Evolutionary conservation across 1,140 invertebrate species (phyloP), one percentile per base, ranked within the genome.

Genomic region (Zophobas atratus): DNA sequence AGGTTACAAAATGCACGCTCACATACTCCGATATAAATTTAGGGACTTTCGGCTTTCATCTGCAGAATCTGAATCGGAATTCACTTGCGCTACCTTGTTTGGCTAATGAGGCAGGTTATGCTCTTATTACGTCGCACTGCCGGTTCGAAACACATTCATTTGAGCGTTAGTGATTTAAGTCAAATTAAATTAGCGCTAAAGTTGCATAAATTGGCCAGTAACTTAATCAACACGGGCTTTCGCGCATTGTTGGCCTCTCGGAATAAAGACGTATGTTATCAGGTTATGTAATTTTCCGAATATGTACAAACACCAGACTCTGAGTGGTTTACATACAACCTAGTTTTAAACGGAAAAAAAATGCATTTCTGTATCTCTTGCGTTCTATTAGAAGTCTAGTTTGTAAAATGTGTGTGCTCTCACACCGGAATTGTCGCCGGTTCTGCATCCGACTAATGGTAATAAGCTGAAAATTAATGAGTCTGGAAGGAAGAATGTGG

Each of bases 21-120:
- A 67, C 60, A 36, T 38, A 0, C n/a, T 60, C 2, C 38, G 39
- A 67, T 67, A 67, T 67, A 41, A 67, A 67, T 67, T 67, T 67
- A 67, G 60, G 60, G 60, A 67, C 38, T 67, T 67, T 67, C 60
- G 60, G 60, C 60, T 67, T 67, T 67, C 60, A 43, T 67, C 60
- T 67, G 39, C 38, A 67, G 60, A 67, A 67, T 67, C 39, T 43
- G 38, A 67, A 67, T 67, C 60, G 60, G 60, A 67, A 67, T 67
- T 41, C 39, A 41, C 60, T 41, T 67, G 60, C 39, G 43, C 8
- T 67, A 33, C 60, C 60, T 67, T 67, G 60, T 67, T 67, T 67
- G 60, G 60, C 39, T 67, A 67, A 67, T 67, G 60, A 67, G 60
- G 38, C 60, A 43, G 43, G 60, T 67, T 67, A 39, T 32, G 60